Evolutionary conservation across 1,140 invertebrate species (phyloP).

Genomic region (Yoshiicerus persimilis): DNA sequence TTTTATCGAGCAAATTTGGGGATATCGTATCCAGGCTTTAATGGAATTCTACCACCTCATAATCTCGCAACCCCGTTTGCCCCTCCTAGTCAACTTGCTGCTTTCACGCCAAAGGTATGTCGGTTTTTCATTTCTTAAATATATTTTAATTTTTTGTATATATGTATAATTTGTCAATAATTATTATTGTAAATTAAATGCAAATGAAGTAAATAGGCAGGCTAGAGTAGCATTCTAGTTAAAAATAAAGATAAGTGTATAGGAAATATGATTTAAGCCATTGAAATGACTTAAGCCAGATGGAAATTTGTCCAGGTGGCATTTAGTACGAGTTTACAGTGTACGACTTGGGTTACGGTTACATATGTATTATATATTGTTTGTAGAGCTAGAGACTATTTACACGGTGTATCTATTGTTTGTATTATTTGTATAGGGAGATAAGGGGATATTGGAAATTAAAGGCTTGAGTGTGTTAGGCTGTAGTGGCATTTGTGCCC

Average conservation of each 20-base stretch:
- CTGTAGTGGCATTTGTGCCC: too few species aligned
- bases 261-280: too few species aligned
- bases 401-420: too few species aligned
- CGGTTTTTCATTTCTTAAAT: neutral
- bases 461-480: neutral
- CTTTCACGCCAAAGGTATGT: conserved; percentile 86
- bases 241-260: too few species aligned
- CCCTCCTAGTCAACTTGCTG: conserved; percentile 72
- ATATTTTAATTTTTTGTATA: neutral
- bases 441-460: neutral
- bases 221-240: too few species aligned
- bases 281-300: too few species aligned
- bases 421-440: too few species aligned
- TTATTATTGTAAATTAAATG: neutral
- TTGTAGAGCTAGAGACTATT: too few species aligned
- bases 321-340: too few species aligned
- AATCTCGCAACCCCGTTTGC: conserved; percentile 71
- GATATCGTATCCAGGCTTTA: conserved; percentile 70
- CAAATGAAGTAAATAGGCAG: neutral
- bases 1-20: conserved; percentile 73
- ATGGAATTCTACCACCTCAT: conserved; percentile 72
- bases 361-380: too few species aligned
- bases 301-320: too few species aligned
- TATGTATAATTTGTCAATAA: neutral
- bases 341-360: too few species aligned